Evolutionary conservation across 2,113 vertebrate species (phyloP), one percentile per base, ranked within the genome.

Genomic region (Archilochus colubris): DNA sequence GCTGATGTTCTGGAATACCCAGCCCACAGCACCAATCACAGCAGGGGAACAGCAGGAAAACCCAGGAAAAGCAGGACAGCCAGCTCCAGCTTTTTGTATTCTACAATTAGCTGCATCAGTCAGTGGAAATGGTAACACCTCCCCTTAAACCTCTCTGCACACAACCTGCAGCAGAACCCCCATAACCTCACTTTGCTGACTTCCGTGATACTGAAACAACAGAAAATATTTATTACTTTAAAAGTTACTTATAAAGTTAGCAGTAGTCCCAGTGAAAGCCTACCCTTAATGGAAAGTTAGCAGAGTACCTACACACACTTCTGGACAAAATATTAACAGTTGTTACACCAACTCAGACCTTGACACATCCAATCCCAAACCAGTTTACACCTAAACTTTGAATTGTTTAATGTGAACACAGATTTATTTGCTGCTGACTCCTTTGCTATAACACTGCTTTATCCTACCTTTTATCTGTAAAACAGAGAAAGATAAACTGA

Each of bases 191-290:
- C 4, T n/a, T 6, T 30, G 19, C 46, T 22, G 5, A 73, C 4
- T 48, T 9, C 30, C 8, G 0, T 1, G 3, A n/a, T 1, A 23
- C 7, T 16, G 7, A 46, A 77, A 4, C 22, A 78, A 30, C 0
- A 48, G 12, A 36, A 15, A 36, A 46, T 15, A 22, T 22, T 4
- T 55, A 10, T 21, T 28, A 14, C 23, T 38, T 36, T 8, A 16
- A 36, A 76, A 40, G 24, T 40, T 33, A 6, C 62, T 6, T 53
- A 76, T 27, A n/a, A 82, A 5, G 40, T 16, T 12, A 14, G 53
- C 0, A 48, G 33, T 2, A 40, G n/a, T 64, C 25, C 67, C 76
- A 70, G 63, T n/a, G 73, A 80, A 86, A 30, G 17, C 18, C 40
- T 50, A 17, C 22, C 28, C 53, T 57, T 24, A 12, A 38, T 0